Evolutionary conservation across 2,888 invertebrate genomes (phyloP).

Genomic region (Eupithecia abbreviata): DNA sequence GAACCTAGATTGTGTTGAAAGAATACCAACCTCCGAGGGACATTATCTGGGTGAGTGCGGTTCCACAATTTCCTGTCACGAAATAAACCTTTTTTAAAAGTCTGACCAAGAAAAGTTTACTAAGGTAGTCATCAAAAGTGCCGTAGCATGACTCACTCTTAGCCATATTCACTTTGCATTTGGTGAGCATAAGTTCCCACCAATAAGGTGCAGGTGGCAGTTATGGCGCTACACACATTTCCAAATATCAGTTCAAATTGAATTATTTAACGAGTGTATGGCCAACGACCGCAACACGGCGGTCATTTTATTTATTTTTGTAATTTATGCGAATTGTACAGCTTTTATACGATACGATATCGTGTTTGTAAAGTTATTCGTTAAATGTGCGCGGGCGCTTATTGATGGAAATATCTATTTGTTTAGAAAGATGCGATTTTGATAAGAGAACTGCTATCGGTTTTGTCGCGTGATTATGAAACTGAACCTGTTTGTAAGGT

Average conservation of each 20-base stretch:
- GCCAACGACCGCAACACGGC: conserved; percentile 47
- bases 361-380: conserved; percentile 23
- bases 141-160: background rate
- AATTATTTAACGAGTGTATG: conserved; percentile 67
- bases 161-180: conserved; percentile 27
- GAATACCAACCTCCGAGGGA: background rate
- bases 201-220: conserved; percentile 38
- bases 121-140: background rate
- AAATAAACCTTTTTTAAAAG: background rate
- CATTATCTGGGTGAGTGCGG: background rate
- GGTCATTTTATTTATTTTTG: conserved; percentile 68
- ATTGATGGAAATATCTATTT: conserved; percentile 16
- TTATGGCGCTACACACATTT: conserved; percentile 43
- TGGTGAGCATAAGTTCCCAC: conserved; percentile 31
- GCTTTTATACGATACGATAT: conserved; percentile 52
- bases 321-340: conserved; percentile 58
- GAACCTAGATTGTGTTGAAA: background rate
- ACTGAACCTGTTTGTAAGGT: background rate
- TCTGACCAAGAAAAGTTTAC: background rate
- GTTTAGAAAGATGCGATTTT: conserved; percentile 1
- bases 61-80: background rate
- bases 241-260: conserved; percentile 62
- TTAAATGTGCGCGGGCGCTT: conserved; percentile 20
- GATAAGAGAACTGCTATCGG: background rate
- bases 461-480: background rate